These are phyloP conservation scores for Paedocypris sp. DNA, from an alignment of 2,113 vertebrate species.

Conservation along the genomic window DNA sequence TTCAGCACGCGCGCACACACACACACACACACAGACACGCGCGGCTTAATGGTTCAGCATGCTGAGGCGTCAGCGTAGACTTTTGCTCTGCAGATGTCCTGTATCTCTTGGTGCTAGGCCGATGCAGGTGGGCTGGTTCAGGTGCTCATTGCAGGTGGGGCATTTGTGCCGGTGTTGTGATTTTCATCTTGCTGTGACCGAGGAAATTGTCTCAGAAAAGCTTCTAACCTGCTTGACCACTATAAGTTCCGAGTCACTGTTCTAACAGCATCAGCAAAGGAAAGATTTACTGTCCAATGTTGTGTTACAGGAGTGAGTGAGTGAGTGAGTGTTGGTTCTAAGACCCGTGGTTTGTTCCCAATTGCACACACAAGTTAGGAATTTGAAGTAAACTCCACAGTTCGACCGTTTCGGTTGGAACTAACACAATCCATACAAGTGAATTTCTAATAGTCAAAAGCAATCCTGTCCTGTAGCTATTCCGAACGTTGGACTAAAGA, in stretches of 20 bases:
- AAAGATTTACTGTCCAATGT: not conserved
- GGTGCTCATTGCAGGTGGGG: constrained; percentile 5
- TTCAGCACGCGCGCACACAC: too few relatives aligned
- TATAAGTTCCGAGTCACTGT: not conserved
- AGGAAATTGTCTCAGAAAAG: constrained; percentile 12
- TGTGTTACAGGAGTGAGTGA: too few relatives aligned
- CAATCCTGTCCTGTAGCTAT: too few relatives aligned
- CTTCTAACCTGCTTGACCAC: not conserved
- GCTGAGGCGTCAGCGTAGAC: constrained; percentile 39
- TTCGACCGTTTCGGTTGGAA: too few relatives aligned
- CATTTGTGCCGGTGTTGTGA: constrained; percentile 23
- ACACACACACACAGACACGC: too few relatives aligned
- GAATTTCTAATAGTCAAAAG: too few relatives aligned
- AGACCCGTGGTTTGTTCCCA: too few relatives aligned
- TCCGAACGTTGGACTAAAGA: too few relatives aligned
- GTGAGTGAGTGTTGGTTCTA: too few relatives aligned
- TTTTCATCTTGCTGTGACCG: constrained; percentile 15
- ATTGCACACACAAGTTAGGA: too few relatives aligned
- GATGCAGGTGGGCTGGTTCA: not conserved
- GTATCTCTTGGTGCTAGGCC: not conserved
- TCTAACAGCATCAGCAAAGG: not conserved
- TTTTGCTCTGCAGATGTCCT: not conserved
- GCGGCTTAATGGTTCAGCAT: constrained; percentile 24
- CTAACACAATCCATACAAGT: too few relatives aligned
- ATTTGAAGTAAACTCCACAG: too few relatives aligned